Conservation (phyloP, 1,140 invertebrate genomes). For the Holcopasites calliopsidis region DNA sequence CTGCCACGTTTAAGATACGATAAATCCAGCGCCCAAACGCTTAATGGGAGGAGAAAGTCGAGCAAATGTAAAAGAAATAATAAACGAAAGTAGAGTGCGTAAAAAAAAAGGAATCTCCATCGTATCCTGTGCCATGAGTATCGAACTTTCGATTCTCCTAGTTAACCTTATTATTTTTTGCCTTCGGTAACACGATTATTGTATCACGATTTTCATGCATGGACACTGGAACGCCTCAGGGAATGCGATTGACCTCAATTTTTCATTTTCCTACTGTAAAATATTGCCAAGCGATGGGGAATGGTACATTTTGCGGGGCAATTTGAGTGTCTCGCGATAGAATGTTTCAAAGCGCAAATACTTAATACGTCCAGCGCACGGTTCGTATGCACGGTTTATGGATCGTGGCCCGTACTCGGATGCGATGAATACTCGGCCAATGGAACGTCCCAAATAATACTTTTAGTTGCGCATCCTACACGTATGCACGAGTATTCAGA, state of each 20-base stretch:
- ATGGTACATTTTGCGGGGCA: neutral
- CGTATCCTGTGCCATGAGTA: neutral
- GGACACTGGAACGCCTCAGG: too few species aligned
- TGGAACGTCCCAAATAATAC: conserved; percentile 78
- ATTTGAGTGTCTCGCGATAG: too few species aligned
- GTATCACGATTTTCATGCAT: neutral
- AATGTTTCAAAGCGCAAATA: conserved; percentile 23
- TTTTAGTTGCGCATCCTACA: conserved; percentile 72
- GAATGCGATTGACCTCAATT: too few species aligned
- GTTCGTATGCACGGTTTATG: conserved; percentile 70
- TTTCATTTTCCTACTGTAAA: too few species aligned
- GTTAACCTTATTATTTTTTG: neutral
- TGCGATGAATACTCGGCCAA: conserved; percentile 74
- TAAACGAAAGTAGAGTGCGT: conserved; percentile 33
- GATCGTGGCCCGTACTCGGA: conserved; percentile 70
- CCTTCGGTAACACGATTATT: neutral
- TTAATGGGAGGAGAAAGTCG: conserved; percentile 10
- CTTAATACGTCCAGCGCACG: conserved; percentile 57
- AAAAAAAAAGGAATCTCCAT: neutral
- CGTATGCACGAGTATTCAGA: conserved; percentile 26
- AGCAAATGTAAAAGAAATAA: conserved; percentile 1
- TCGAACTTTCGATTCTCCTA: neutral
- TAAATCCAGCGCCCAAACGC: neutral
- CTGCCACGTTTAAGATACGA: too few species aligned
- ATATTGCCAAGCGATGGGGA: neutral